Evolutionary conservation across 2,888 invertebrate genomes (phyloP).

Genomic region (Chouioia cunea): DNA sequence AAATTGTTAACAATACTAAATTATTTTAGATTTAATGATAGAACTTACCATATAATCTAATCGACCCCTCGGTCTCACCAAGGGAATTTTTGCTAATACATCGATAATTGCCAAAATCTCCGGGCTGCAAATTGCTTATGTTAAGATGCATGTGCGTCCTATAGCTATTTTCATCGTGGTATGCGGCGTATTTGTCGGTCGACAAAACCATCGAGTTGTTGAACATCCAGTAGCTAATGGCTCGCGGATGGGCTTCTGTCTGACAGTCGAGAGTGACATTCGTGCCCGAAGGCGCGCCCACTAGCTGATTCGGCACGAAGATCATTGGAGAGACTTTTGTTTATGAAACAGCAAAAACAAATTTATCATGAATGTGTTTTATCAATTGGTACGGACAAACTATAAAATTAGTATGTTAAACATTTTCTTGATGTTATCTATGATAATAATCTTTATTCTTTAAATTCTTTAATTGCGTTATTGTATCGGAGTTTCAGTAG

Average conservation of each 20-base stretch:
- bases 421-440: no score
- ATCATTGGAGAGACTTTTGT: slow-evolving; percentile 91
- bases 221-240: slow-evolving; percentile 94
- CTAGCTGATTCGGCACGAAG: slow-evolving; percentile 94
- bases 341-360: no score
- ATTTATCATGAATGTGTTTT: no score
- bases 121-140: slow-evolving; percentile 84
- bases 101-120: slow-evolving; percentile 91
- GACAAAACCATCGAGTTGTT: slow-evolving; percentile 91
- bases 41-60: slow-evolving; percentile 87
- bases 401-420: no score
- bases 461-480: not conserved
- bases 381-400: no score
- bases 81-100: slow-evolving; percentile 95
- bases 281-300: slow-evolving; percentile 90
- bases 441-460: no score
- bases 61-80: slow-evolving; percentile 93
- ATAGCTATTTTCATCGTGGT: slow-evolving; percentile 87
- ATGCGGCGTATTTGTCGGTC: slow-evolving; percentile 88
- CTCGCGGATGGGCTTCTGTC: slow-evolving; percentile 91
- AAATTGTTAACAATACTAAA: no score
- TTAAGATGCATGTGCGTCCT: slow-evolving; percentile 91
- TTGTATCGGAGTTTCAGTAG: slow-evolving; percentile 1
- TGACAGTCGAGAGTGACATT: slow-evolving; percentile 94
- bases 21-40: no score